Conservation (phyloP, 2,888 invertebrate species). For the Conistra vaccinii region DNA sequence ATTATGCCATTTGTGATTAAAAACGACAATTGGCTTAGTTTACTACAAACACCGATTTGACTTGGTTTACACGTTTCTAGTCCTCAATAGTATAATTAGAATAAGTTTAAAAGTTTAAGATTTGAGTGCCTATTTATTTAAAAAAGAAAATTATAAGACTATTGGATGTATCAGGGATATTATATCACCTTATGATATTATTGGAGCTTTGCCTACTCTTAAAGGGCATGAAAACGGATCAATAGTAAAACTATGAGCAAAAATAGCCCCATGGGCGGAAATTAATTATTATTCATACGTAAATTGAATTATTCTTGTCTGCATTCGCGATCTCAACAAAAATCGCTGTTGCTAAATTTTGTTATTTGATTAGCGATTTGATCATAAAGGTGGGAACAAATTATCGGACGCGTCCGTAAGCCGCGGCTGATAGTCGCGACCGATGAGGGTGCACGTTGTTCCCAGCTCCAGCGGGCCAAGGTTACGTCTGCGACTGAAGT, state of each 20-base stretch:
- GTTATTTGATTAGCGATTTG: background rate
- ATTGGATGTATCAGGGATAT: slow-evolving; percentile 9
- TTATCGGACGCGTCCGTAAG: no score
- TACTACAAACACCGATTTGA: background rate
- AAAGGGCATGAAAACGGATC: slow-evolving; percentile 17
- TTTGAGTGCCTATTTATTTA: slow-evolving; percentile 11
- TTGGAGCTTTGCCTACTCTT: slow-evolving; percentile 11
- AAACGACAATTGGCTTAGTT: background rate
- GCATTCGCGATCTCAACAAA: slow-evolving; percentile 14
- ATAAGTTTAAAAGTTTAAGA: slow-evolving; percentile 28
- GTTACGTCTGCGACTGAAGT: no score
- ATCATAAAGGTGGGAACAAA: no score
- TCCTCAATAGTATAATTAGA: slow-evolving; percentile 40
- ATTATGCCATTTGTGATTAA: background rate
- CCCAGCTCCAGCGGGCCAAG: no score
- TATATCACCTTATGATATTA: background rate
- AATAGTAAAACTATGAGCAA: slow-evolving; percentile 9
- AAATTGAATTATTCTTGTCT: background rate
- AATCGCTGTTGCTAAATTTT: background rate
- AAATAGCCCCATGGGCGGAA: background rate
- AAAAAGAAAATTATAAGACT: slow-evolving; percentile 15
- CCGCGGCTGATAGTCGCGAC: no score
- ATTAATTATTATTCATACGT: background rate
- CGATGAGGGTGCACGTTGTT: no score
- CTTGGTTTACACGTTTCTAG: slow-evolving; percentile 41